Conservation (phyloP, 2,797 vertebrate genomes). For the Sandelia bainsii region DNA sequence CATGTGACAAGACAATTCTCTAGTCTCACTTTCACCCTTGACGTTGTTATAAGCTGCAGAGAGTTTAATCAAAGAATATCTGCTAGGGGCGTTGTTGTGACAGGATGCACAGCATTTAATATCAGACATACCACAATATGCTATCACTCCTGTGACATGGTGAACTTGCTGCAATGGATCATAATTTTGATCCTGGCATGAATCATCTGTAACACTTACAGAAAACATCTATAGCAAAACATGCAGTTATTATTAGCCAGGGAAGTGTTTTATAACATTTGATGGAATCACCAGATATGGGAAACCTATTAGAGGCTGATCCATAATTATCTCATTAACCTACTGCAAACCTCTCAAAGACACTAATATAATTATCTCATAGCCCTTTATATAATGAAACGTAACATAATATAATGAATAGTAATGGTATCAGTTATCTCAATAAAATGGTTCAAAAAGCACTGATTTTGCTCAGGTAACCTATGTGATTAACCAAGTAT, state of each 20-base stretch:
- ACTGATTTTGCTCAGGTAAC: neutral
- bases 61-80: constrained; percentile 22
- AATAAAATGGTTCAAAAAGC: constrained; percentile 4
- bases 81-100: constrained; percentile 9
- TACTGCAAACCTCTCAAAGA: neutral
- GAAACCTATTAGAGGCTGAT: constrained; percentile 40
- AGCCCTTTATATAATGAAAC: neutral
- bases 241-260: constrained; percentile 13
- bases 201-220: constrained; percentile 17
- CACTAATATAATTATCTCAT: neutral
- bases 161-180: constrained; percentile 9
- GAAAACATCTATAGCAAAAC: constrained; percentile 32
- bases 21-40: constrained; percentile 11
- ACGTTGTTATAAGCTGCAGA: constrained; percentile 34
- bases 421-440: neutral
- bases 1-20: constrained; percentile 35
- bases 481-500: constrained; percentile 17
- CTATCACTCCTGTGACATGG: constrained; percentile 22
- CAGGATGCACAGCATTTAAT: constrained; percentile 12
- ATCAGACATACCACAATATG: constrained; percentile 32
- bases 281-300: constrained; percentile 26
- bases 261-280: constrained; percentile 25
- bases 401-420: neutral
- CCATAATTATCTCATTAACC: constrained; percentile 36
- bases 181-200: constrained; percentile 18